These are phyloP conservation scores for Formica aserva DNA, from an alignment of 2,888 invertebrate species.

Conservation along the genomic window DNA sequence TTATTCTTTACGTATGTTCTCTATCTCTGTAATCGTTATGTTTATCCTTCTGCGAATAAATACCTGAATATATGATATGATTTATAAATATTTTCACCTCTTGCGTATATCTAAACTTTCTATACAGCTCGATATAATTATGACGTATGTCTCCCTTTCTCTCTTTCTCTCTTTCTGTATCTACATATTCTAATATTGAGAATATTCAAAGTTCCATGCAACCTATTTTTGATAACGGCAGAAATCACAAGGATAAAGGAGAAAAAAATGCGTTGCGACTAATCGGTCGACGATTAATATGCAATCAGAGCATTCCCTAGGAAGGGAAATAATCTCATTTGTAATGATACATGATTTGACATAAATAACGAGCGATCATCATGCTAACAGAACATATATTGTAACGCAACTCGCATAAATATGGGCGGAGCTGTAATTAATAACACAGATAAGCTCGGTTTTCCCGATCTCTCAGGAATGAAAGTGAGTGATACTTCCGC, in stretches of 20 bases:
- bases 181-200: neutral
- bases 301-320: neutral
- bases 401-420: neutral
- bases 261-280: neutral
- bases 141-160: neutral
- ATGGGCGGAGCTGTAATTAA: neutral
- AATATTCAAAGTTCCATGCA: neutral
- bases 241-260: neutral
- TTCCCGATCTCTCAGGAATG: neutral
- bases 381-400: too few relatives aligned
- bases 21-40: neutral
- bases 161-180: neutral
- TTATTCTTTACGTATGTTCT: neutral
- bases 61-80: neutral
- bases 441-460: constrained; percentile 2
- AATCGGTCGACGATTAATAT: neutral
- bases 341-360: neutral
- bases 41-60: constrained; percentile 20
- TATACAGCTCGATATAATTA: neutral
- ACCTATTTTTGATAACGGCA: neutral
- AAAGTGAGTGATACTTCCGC: neutral
- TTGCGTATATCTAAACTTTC: neutral
- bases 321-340: neutral
- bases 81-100: neutral
- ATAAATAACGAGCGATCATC: neutral